Evolutionary conservation across 30 jellyfish, hydroid and myxozoan species (phyloP).

Genomic region (Rhopilema esculentum): DNA sequence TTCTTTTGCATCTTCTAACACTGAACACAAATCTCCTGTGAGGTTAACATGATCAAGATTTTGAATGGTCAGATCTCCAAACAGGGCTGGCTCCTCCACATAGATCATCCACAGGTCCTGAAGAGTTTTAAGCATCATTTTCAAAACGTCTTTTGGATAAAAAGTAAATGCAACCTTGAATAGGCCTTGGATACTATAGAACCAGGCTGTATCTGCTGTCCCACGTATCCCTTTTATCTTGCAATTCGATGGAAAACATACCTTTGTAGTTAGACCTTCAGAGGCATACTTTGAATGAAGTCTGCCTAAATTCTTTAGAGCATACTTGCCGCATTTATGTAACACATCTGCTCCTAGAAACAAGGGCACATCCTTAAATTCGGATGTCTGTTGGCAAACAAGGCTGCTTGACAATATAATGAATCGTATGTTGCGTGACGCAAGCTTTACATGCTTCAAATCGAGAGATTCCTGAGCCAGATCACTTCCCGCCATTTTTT

Average conservation of each 20-base stretch:
- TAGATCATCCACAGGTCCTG: constrained; percentile 40
- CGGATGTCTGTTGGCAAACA: neutral
- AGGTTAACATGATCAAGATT: neutral
- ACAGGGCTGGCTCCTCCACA: constrained; percentile 20
- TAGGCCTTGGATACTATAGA: constrained; percentile 74
- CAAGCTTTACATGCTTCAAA: neutral
- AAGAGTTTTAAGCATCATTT: constrained; percentile 31
- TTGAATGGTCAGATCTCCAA: neutral
- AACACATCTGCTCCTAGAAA: constrained; percentile 74
- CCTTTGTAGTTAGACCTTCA: constrained; percentile 56
- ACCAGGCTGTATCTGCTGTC: constrained; percentile 48
- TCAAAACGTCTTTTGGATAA: constrained; percentile 28
- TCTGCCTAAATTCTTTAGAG: constrained; percentile 59
- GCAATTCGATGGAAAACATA: constrained; percentile 37
- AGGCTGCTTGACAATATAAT: neutral
- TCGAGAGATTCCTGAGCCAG: neutral
- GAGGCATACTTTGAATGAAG: constrained; percentile 28
- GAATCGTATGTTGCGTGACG: neutral
- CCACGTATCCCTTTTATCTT: constrained; percentile 70
- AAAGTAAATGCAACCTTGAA: constrained; percentile 63
- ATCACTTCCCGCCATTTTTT: neutral
- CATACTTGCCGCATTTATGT: constrained; percentile 41
- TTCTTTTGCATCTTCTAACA: neutral
- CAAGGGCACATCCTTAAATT: constrained; percentile 3
- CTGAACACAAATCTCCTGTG: neutral